Evolutionary conservation across 2,888 invertebrate genomes (phyloP).

Genomic region (Hypercompe scribonia): DNA sequence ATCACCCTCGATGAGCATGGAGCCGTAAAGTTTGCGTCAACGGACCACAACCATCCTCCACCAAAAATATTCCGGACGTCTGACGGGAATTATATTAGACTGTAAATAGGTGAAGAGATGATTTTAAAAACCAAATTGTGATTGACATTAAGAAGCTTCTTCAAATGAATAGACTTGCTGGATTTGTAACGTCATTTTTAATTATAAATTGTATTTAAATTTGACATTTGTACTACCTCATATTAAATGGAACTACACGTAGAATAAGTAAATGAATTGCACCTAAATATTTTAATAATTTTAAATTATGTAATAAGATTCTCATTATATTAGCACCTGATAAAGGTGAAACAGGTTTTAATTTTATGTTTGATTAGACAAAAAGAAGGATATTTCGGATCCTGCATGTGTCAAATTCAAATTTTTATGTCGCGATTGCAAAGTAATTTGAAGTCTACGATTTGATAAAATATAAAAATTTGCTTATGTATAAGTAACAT

Average conservation of each 20-base stretch:
- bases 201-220: neutral
- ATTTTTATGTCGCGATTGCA: no score
- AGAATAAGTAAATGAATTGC: no score
- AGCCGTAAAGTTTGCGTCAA: constrained; percentile 19
- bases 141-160: neutral
- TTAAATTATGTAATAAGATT: no score
- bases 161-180: neutral
- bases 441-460: no score
- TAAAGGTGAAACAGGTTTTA: no score
- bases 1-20: constrained; percentile 13
- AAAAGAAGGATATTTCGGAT: no score
- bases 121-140: neutral
- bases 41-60: constrained; percentile 31
- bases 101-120: neutral
- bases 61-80: constrained; percentile 18
- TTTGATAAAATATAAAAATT: no score
- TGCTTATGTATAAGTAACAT: no score
- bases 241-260: no score
- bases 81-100: constrained; percentile 16
- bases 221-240: neutral
- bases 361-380: no score
- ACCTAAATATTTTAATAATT: neutral
- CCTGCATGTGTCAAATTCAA: no score
- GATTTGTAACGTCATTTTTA: neutral
- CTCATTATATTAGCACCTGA: no score